These are phyloP conservation scores for Aphidius gifuensis DNA, from an alignment of 1,140 invertebrate species.

Conservation along the genomic window DNA sequence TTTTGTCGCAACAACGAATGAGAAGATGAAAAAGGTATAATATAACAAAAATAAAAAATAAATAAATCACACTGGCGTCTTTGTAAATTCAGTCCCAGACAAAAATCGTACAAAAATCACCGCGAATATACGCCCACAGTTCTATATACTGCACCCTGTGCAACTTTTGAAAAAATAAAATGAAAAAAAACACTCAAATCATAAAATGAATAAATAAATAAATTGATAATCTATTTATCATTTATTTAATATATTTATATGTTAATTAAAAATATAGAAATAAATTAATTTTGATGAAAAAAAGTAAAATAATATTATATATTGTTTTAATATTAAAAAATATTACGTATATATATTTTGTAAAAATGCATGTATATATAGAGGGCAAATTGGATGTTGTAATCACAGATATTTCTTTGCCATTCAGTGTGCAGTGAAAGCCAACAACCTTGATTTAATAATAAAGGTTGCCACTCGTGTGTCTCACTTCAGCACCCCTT, in stretches of 20 bases:
- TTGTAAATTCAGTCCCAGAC: constrained; percentile 29
- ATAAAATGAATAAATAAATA: neutral
- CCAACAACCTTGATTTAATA: constrained; percentile 47
- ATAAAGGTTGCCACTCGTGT: constrained; percentile 36
- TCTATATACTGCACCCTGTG: neutral
- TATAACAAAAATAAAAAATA: neutral
- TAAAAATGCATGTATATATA: too few relatives aligned
- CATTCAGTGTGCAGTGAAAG: constrained; percentile 36
- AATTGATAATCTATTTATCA: too few relatives aligned
- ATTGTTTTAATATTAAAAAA: too few relatives aligned
- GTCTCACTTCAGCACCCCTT: too few relatives aligned
- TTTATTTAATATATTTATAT: too few relatives aligned
- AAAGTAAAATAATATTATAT: too few relatives aligned
- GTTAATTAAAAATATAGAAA: too few relatives aligned
- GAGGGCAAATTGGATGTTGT: neutral
- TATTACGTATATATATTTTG: too few relatives aligned
- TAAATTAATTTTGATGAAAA: too few relatives aligned
- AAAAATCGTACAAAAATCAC: constrained; percentile 43
- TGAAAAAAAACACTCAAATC: neutral
- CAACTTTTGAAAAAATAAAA: constrained; percentile 14
- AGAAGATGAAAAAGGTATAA: neutral
- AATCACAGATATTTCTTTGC: constrained; percentile 8
- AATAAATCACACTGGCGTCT: constrained; percentile 15
- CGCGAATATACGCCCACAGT: constrained; percentile 29
- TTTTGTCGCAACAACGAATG: neutral